Conservation (phyloP, 2,888 invertebrate species). For the Erebia epiphron region DNA sequence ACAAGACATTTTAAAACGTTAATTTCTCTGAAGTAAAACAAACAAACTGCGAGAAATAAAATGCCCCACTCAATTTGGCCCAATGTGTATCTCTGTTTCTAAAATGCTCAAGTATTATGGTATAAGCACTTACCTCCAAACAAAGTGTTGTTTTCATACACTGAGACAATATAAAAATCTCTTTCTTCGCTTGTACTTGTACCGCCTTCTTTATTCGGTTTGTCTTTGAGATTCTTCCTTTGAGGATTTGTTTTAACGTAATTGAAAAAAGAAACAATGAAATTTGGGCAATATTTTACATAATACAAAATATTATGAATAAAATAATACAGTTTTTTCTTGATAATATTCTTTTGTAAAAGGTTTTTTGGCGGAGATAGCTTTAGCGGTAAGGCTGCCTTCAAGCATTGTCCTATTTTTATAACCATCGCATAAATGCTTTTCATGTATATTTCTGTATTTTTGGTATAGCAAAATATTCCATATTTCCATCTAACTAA, state of each 20-base stretch:
- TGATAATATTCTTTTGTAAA: too few relatives aligned
- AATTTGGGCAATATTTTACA: background rate
- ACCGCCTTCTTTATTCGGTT: slow-evolving; percentile 31
- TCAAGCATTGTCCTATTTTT: too few relatives aligned
- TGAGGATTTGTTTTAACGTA: slow-evolving; percentile 5
- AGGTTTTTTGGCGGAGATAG: too few relatives aligned
- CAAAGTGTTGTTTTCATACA: slow-evolving; percentile 44
- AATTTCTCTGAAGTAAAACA: background rate
- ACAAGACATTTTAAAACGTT: background rate
- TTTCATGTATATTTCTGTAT: too few relatives aligned
- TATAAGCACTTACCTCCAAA: slow-evolving; percentile 42
- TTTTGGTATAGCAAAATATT: too few relatives aligned
- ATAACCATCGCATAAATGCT: too few relatives aligned
- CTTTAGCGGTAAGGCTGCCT: too few relatives aligned
- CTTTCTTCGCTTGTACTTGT: slow-evolving; percentile 29
- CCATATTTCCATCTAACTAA: too few relatives aligned
- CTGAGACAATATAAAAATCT: slow-evolving; percentile 38
- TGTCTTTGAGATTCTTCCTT: slow-evolving; percentile 29
- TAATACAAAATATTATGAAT: background rate
- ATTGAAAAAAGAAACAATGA: slow-evolving; percentile 11
- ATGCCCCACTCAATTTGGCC: slow-evolving; percentile 14
- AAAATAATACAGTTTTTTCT: too few relatives aligned
- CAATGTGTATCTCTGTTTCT: slow-evolving; percentile 25
- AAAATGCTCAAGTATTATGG: slow-evolving; percentile 39
- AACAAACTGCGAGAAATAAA: background rate